Base-by-base conservation (phyloP, 2,888 invertebrate genomes). In the Zonitis immaculata region DNA sequence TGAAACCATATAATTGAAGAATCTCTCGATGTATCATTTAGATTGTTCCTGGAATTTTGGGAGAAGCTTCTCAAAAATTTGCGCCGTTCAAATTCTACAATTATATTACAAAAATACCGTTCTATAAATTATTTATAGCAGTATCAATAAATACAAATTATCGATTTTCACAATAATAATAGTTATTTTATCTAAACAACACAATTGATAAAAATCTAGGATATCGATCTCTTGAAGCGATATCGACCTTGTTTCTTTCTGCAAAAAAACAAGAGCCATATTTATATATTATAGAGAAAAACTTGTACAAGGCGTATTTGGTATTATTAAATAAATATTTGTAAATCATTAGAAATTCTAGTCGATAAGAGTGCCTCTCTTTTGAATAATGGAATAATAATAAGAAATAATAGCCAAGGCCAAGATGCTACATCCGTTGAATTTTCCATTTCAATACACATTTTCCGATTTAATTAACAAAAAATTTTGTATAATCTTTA, bases 381-480 rank as follows among this genome's bases (percentile, higher is more conserved):
- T 18, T 39, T 20, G 39, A 20, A 20, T 39, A n/a, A n/a, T 22
- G 5, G 2, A 11, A 20, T 16, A 39, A 39, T 20, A 39, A 9
- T 35, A 39, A 39, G 16, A 11, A 35, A 7, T 9, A 27, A n/a
- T 39, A 11, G 39, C 39, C 39, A 39, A 39, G 39, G 39, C 45
- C 28, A 45, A 45, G 45, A 30, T 14, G 26, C 7, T 26, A 44
- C 25, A 44, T 44, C 44, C 44, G 45, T 28, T 45, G 7, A 11
- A 44, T 44, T 26, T 26, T 7, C n/a, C n/a, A n/a, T n/a, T n/a
- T n/a, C n/a, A n/a, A n/a, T n/a, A n/a, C n/a, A n/a, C n/a, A n/a
- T n/a, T n/a, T n/a, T n/a, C n/a, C n/a, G n/a, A n/a, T n/a, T n/a
- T n/a, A n/a, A n/a, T n/a, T n/a, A n/a, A n/a, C n/a, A n/a, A n/a